Evolutionary conservation across 2,113 vertebrate genomes (phyloP).

Genomic region (Otocyon megalotis): DNA sequence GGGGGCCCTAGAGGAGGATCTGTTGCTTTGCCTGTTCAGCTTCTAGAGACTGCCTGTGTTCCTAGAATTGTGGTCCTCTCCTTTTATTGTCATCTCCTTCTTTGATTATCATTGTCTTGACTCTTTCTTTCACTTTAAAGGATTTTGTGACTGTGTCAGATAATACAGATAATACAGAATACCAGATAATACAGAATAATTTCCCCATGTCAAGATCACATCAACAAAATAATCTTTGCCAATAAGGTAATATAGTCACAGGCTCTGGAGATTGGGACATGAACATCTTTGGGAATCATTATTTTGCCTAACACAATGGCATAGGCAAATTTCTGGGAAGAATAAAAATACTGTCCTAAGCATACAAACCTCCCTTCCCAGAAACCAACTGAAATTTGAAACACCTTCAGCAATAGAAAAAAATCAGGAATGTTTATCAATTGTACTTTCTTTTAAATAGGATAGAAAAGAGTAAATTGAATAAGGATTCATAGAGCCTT

Average conservation of each 20-base stretch:
- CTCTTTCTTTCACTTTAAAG: not conserved
- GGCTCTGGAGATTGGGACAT: not conserved
- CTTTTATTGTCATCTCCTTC: not conserved
- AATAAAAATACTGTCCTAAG: not conserved
- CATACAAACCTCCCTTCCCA: not conserved
- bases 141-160: not conserved
- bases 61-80: not conserved
- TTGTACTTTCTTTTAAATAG: not conserved
- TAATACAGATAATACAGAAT: not conserved
- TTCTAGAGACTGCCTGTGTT: not conserved
- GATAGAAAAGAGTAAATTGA: not conserved
- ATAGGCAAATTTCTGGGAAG: not conserved
- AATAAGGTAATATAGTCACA: not conserved
- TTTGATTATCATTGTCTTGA: not conserved
- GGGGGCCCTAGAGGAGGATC: not conserved
- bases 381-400: not conserved
- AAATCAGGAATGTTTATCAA: not conserved
- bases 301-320: not conserved
- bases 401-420: not conserved
- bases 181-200: not conserved
- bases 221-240: not conserved
- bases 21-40: not conserved
- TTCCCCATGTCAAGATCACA: not conserved
- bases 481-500: not conserved
- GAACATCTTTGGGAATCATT: not conserved